Percentiles rank a stretch among this genome's conserved stretches.
These are phyloP conservation scores for Philypnodon macrostomus DNA, from an alignment of 2,797 vertebrate genomes.

Conservation along the genomic window DNA sequence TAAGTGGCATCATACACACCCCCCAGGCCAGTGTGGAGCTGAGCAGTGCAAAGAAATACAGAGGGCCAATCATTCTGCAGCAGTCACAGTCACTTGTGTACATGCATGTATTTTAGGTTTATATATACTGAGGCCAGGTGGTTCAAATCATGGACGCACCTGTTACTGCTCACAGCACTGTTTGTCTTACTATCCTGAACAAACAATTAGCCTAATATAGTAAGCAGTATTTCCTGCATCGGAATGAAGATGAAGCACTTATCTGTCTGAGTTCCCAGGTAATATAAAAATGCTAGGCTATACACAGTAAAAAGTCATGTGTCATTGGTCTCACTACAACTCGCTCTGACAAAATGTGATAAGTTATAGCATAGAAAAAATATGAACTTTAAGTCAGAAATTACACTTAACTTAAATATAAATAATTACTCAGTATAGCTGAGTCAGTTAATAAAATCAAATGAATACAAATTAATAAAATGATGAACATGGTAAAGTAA, in stretches of 20 bases:
- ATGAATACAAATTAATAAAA: too few species aligned
- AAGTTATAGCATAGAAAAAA: too few species aligned
- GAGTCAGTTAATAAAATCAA: too few species aligned
- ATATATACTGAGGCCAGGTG: conserved; percentile 46
- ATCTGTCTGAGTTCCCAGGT: conserved; percentile 26
- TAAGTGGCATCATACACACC: conserved; percentile 44
- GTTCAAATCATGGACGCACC: conserved; percentile 26
- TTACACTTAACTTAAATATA: too few species aligned
- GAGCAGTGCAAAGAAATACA: conserved; percentile 57
- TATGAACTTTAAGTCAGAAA: too few species aligned
- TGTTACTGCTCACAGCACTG: conserved; percentile 45
- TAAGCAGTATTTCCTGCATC: conserved; percentile 10
- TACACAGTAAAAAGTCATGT: too few species aligned
- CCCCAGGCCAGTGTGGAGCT: conserved; percentile 44
- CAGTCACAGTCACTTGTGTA: conserved; percentile 18
- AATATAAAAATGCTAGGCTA: background rate
- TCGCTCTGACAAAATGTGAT: too few species aligned
- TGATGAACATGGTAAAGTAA: too few species aligned
- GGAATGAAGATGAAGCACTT: conserved; percentile 7
- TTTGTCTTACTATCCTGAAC: conserved; percentile 26
- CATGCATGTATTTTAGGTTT: conserved; percentile 4
- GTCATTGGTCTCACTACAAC: too few species aligned
- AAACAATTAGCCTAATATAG: conserved; percentile 24
- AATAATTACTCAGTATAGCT: too few species aligned
- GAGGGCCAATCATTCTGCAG: conserved; percentile 56